Evolutionary conservation across 2,888 invertebrate species (phyloP).

Genomic region (Junonia oenone): DNA sequence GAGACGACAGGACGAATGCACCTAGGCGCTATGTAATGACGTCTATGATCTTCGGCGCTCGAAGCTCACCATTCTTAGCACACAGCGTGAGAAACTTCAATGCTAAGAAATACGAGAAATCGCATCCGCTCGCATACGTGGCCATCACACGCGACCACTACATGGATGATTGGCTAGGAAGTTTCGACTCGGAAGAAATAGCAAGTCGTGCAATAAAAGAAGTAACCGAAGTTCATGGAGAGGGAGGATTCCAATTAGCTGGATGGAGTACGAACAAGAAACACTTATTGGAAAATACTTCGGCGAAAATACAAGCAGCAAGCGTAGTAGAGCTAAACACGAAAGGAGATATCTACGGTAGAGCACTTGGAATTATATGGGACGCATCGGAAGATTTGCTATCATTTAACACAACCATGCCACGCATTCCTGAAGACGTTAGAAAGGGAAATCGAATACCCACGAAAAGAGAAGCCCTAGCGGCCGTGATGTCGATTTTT

Average conservation of each 20-base stretch:
- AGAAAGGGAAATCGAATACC: neutral
- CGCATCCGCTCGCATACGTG: constrained; percentile 9
- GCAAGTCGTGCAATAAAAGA: constrained; percentile 24
- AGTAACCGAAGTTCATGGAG: constrained; percentile 20
- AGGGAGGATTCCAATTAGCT: constrained; percentile 20
- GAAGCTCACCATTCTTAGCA: constrained; percentile 19
- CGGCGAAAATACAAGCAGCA: neutral
- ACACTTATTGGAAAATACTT: neutral
- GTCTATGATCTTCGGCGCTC: constrained; percentile 21
- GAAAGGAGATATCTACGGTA: no score
- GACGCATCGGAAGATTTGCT: no score
- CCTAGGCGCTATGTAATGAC: constrained; percentile 15
- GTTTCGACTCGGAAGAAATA: constrained; percentile 26
- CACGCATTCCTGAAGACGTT: neutral
- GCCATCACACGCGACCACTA: constrained; percentile 8
- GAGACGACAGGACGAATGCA: neutral
- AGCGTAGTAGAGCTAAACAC: no score
- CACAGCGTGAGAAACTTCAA: constrained; percentile 18
- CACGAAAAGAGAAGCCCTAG: constrained; percentile 11
- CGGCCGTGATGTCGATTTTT: constrained; percentile 36
- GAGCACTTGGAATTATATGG: no score
- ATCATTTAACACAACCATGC: no score
- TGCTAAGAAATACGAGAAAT: neutral
- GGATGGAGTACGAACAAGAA: neutral
- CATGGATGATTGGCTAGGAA: constrained; percentile 37